Conservation (phyloP, 2,113 vertebrate genomes). For the Chionis minor region DNA sequence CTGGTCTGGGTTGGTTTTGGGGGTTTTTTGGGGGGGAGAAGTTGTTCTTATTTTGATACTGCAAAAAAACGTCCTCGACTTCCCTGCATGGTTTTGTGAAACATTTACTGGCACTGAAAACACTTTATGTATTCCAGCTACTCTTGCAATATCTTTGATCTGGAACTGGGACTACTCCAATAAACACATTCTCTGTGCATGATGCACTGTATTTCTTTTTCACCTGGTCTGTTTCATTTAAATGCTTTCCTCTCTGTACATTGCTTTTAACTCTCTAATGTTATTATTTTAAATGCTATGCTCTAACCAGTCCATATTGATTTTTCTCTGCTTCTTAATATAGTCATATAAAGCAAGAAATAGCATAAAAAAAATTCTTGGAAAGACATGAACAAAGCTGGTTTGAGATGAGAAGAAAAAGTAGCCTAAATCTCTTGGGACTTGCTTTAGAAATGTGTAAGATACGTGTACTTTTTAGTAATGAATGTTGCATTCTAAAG, state of each 20-base stretch:
- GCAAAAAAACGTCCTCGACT: background rate
- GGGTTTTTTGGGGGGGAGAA: too few species aligned
- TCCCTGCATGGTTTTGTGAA: conserved; percentile 7
- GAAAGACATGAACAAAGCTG: background rate
- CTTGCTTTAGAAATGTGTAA: too few species aligned
- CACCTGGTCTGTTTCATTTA: conserved; percentile 24
- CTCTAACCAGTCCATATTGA: background rate
- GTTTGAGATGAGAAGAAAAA: background rate
- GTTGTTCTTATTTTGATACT: background rate
- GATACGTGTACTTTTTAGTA: too few species aligned
- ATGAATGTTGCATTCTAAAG: too few species aligned
- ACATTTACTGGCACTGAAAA: conserved; percentile 20
- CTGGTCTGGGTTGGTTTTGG: background rate
- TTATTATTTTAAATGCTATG: background rate
- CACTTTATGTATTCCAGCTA: conserved; percentile 11
- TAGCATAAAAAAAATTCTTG: background rate
- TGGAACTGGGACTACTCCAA: conserved; percentile 36
- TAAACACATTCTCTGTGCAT: conserved; percentile 49
- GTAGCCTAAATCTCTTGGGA: background rate
- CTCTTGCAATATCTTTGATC: conserved; percentile 42
- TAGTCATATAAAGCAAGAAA: background rate
- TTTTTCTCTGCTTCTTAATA: background rate
- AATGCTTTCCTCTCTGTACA: background rate
- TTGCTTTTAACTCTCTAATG: background rate
- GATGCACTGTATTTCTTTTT: conserved; percentile 36